Conservation (phyloP, 2,113 vertebrate genomes). For the Semicossyphus pulcher region DNA sequence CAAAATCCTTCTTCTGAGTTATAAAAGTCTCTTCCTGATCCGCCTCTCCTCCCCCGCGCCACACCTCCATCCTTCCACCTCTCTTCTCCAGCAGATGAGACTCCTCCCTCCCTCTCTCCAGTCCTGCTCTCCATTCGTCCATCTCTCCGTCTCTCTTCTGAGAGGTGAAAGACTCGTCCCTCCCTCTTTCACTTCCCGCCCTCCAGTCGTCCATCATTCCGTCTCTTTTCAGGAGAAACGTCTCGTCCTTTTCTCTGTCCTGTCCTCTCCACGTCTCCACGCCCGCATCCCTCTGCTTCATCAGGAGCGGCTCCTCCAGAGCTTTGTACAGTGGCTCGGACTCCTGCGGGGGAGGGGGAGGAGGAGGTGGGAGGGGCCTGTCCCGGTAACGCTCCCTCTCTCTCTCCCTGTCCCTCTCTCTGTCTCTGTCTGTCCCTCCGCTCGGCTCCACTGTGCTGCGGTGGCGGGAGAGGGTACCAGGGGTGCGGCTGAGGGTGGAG, state of each 20-base stretch:
- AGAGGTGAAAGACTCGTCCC: conserved; percentile 68
- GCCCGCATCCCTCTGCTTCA: conserved; percentile 69
- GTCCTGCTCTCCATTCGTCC: conserved; percentile 70
- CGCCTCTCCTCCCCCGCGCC: conserved; percentile 64
- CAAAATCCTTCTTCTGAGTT: conserved; percentile 78
- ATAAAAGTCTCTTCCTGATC: conserved; percentile 78
- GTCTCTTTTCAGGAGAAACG: conserved; percentile 76
- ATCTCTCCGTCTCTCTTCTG: conserved; percentile 66
- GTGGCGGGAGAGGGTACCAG: conserved; percentile 75
- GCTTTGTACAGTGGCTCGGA: conserved; percentile 92
- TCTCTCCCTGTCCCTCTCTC: conserved; percentile 74
- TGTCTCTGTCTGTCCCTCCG: conserved; percentile 63
- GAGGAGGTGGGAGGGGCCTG: conserved; percentile 79
- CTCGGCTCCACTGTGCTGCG: conserved; percentile 57
- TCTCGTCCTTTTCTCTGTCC: conserved; percentile 71
- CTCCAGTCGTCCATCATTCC: conserved; percentile 75
- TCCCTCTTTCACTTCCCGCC: conserved; percentile 52
- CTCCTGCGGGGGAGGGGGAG: conserved; percentile 83
- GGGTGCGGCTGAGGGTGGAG: conserved; percentile 75
- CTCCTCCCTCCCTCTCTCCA: conserved; percentile 78
- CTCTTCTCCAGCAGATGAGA: conserved; percentile 87
- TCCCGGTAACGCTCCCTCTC: conserved; percentile 77
- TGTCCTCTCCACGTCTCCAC: conserved; percentile 67
- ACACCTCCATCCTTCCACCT: conserved; percentile 73
- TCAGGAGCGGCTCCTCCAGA: conserved; percentile 85